These are phyloP conservation scores for Drosophila koepferae DNA, from an alignment of 2,888 invertebrate genomes.

Conservation along the genomic window DNA sequence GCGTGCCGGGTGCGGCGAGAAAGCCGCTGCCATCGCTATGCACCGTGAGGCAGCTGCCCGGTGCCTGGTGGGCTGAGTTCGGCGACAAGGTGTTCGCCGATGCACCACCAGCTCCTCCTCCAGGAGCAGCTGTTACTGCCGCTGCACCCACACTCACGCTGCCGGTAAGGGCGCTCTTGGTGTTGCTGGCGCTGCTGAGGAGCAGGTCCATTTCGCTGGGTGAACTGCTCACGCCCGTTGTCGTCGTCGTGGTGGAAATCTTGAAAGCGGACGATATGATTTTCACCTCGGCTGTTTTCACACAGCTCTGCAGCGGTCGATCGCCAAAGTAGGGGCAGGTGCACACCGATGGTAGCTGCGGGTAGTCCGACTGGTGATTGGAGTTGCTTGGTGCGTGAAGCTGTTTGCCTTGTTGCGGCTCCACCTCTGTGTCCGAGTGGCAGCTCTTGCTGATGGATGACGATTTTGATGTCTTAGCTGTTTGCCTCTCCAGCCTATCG, in stretches of 20 bases:
- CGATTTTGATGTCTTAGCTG: conserved; percentile 17
- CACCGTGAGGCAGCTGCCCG: conserved; percentile 65
- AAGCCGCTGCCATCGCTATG: conserved; percentile 67
- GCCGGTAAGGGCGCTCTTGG: conserved; percentile 84
- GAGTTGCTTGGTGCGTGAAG: conserved; percentile 35
- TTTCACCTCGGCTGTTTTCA: conserved; percentile 86
- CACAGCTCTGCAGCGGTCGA: conserved; percentile 86
- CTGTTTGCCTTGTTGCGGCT: conserved; percentile 44
- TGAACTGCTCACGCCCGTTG: conserved; percentile 65
- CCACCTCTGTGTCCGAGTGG: conserved; percentile 71
- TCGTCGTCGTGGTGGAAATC: conserved; percentile 78
- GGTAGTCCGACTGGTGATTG: conserved; percentile 73
- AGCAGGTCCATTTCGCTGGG: conserved; percentile 71
- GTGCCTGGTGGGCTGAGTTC: conserved; percentile 45
- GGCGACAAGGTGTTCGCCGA: conserved; percentile 70
- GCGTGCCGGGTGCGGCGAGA: conserved; percentile 85
- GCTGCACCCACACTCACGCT: conserved; percentile 85
- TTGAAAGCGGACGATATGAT: conserved; percentile 84
- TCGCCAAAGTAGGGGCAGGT: conserved; percentile 93
- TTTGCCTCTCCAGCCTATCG: background rate
- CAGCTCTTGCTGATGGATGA: conserved; percentile 44
- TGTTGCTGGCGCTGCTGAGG: conserved; percentile 49
- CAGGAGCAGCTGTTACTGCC: conserved; percentile 50
- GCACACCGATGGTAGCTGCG: conserved; percentile 90
- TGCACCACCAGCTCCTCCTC: conserved; percentile 64